Evolutionary conservation across 2,888 invertebrate species (phyloP).

Genomic region (Neoscelio sp.): DNA sequence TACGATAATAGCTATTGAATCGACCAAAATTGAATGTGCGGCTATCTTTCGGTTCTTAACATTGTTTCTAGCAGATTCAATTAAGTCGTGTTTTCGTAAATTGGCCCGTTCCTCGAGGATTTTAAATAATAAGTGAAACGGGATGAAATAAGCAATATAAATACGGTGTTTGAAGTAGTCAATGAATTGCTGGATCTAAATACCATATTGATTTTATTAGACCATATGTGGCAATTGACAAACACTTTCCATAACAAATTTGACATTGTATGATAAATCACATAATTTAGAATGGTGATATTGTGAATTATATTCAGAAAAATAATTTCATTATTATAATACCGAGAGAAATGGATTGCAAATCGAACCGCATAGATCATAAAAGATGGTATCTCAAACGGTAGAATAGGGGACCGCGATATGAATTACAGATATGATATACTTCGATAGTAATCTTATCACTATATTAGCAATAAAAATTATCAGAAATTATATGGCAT

Average conservation of each 20-base stretch:
- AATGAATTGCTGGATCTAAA: too few species aligned
- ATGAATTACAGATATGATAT: conserved; percentile 15
- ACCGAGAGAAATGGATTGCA: conserved; percentile 6
- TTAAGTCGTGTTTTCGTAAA: conserved; percentile 29
- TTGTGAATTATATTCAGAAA: not conserved
- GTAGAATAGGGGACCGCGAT: conserved; percentile 9
- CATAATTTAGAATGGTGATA: not conserved
- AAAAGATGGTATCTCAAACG: conserved; percentile 21
- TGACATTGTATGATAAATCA: too few species aligned
- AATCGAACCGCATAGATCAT: conserved; percentile 20
- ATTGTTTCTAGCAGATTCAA: conserved; percentile 38
- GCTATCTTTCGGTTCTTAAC: conserved; percentile 31
- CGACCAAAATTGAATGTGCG: conserved; percentile 18
- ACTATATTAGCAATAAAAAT: not conserved
- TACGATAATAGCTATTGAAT: conserved; percentile 25
- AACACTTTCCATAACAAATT: too few species aligned
- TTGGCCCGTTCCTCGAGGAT: conserved; percentile 6
- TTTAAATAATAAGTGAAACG: conserved; percentile 25
- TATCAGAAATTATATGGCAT: not conserved
- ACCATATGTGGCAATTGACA: too few species aligned
- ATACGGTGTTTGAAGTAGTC: not conserved
- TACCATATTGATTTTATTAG: too few species aligned
- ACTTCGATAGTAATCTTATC: not conserved
- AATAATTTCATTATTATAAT: not conserved
- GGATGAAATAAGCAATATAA: conserved; percentile 11